phyloP scores from a whole-genome alignment of 1,140 invertebrate species.

The Meloidogyne chitwoodi region DNA sequence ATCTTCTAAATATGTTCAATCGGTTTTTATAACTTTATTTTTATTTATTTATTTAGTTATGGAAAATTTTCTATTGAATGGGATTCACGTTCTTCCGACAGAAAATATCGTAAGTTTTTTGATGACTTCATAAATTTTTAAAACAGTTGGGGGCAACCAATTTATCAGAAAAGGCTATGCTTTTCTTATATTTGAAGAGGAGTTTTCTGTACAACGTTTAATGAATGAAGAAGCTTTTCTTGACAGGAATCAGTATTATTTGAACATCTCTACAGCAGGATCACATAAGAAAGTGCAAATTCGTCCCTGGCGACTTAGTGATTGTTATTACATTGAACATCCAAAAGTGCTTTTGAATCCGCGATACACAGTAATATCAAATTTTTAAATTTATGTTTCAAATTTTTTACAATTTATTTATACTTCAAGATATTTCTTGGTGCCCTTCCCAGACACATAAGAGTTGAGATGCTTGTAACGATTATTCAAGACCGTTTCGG shows the following conservation, averaged over 20 bases:
- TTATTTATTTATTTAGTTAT: slow-evolving; percentile 80
- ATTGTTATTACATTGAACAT: slow-evolving; percentile 95
- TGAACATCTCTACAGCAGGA: slow-evolving; percentile 84
- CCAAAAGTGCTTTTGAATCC: slow-evolving; percentile 66
- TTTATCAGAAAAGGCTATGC: slow-evolving; percentile 63
- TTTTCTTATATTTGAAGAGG: slow-evolving; percentile 75
- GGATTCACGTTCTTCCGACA: background rate
- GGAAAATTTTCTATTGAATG: slow-evolving; percentile 84
- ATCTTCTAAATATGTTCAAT: slow-evolving; percentile 95
- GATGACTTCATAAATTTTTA: background rate
- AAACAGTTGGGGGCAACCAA: background rate
- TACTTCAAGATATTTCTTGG: slow-evolving; percentile 77
- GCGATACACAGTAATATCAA: background rate
- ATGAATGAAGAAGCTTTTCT: slow-evolving; percentile 94
- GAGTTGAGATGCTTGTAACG: slow-evolving; percentile 70
- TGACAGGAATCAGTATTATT: slow-evolving; percentile 92
- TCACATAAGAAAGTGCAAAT: slow-evolving; percentile 61
- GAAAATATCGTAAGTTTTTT: background rate
- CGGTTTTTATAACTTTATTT: slow-evolving; percentile 61
- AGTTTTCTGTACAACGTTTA: slow-evolving; percentile 83
- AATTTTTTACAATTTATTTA: background rate
- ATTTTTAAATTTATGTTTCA: no score
- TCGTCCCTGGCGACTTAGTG: slow-evolving; percentile 89
- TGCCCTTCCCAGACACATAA: slow-evolving; percentile 90
- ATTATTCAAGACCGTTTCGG: slow-evolving; percentile 77